Evolutionary conservation across 2,797 vertebrate genomes (phyloP).

Genomic region (Halcyon smyrnensis): DNA sequence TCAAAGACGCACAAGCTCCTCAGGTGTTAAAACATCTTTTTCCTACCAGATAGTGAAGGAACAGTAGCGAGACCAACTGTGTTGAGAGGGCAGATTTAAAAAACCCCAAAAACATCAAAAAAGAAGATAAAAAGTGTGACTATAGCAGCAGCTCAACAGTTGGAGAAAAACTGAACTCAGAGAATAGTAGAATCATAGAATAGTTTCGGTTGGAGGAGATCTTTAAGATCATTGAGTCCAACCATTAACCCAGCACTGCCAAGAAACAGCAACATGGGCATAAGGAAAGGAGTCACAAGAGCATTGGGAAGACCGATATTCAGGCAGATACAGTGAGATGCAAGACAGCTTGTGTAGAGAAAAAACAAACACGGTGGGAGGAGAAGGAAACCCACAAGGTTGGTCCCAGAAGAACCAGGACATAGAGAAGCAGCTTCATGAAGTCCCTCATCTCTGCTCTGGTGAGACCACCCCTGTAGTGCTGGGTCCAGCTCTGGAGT

Average conservation of each 20-base stretch:
- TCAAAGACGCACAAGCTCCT: background rate
- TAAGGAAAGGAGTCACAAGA: background rate
- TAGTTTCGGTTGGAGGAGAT: background rate
- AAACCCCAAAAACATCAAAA: too few relatives aligned
- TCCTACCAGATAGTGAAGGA: background rate
- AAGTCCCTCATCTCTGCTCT: too few relatives aligned
- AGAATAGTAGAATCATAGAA: background rate
- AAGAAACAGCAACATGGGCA: background rate
- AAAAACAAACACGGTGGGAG: accelerated
- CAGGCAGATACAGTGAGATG: background rate
- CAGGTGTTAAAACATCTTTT: background rate
- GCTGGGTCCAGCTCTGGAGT: too few relatives aligned
- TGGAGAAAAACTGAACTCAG: background rate
- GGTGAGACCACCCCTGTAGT: too few relatives aligned
- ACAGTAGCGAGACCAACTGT: background rate
- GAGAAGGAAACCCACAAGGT: background rate
- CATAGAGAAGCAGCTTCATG: background rate
- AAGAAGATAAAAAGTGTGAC: background rate
- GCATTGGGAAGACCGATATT: background rate
- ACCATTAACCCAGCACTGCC: background rate
- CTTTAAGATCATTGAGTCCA: background rate
- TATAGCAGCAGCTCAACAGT: background rate
- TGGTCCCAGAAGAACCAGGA: background rate
- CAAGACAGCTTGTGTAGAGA: background rate
- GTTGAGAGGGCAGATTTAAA: background rate